Conservation (phyloP, 2,888 invertebrate genomes). For the Drosophila eohydei region DNA sequence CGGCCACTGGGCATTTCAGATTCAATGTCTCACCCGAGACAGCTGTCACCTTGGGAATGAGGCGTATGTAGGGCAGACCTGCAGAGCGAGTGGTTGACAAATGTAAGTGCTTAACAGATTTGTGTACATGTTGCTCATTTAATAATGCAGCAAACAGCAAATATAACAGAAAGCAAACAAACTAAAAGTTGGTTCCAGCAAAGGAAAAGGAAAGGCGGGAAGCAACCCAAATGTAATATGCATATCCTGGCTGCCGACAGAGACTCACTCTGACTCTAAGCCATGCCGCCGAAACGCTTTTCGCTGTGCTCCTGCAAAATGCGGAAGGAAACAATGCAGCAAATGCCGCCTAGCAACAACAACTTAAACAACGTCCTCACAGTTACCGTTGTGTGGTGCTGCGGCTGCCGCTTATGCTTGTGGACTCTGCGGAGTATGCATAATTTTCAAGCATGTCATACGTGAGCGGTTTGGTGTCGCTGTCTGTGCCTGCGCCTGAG, state of each 20-base stretch:
- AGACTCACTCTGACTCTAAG: slow-evolving; percentile 13
- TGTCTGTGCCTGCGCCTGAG: slow-evolving; percentile 23
- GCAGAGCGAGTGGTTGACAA: slow-evolving; percentile 30
- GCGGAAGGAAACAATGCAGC: slow-evolving; percentile 78
- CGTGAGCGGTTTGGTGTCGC: slow-evolving; percentile 49
- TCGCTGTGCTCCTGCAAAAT: slow-evolving; percentile 40
- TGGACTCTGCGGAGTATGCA: slow-evolving; percentile 71
- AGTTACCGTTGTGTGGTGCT: slow-evolving; percentile 26
- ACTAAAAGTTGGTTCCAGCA: slow-evolving; percentile 10
- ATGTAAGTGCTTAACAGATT: slow-evolving; percentile 70
- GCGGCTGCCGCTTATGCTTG: slow-evolving; percentile 20
- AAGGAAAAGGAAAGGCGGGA: slow-evolving; percentile 37
- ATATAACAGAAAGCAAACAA: slow-evolving; percentile 11
- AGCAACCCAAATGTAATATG: slow-evolving; percentile 70
- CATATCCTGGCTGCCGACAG: slow-evolving; percentile 64
- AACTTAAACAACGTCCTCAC: slow-evolving; percentile 1
- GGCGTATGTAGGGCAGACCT: slow-evolving; percentile 92
- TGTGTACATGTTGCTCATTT: slow-evolving; percentile 70
- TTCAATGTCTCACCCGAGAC: slow-evolving; percentile 91
- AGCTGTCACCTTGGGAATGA: slow-evolving; percentile 92
- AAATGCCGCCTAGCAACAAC: slow-evolving; percentile 62
- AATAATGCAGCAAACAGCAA: slow-evolving; percentile 66
- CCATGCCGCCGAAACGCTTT: slow-evolving; percentile 62
- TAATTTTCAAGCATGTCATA: slow-evolving; percentile 75
- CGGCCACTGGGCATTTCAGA: slow-evolving; percentile 92